These are phyloP conservation scores for Podiceps cristatus DNA, from an alignment of 2,113 vertebrate genomes.

Conservation along the genomic window DNA sequence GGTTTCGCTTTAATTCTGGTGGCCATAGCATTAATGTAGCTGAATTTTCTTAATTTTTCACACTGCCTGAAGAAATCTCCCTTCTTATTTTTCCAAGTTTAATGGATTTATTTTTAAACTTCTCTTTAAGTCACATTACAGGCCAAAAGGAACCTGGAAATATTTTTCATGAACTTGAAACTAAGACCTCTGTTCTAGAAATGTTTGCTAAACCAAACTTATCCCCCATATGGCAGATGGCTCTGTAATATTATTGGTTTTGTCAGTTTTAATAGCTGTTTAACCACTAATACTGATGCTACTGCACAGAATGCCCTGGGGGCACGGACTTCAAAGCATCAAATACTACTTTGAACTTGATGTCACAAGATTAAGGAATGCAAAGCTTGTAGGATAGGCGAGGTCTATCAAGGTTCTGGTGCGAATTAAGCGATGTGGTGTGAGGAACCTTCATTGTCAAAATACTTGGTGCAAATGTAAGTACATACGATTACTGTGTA, in stretches of 20 bases:
- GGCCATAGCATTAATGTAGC: background rate
- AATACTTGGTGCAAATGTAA: background rate
- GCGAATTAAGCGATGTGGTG: background rate
- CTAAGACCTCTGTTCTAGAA: background rate
- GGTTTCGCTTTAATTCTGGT: background rate
- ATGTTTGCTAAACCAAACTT: background rate
- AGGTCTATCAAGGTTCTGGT: background rate
- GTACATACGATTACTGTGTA: accelerated
- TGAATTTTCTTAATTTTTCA: background rate
- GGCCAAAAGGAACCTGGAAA: background rate
- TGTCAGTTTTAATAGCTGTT: background rate
- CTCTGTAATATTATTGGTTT: background rate
- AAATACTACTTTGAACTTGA: background rate
- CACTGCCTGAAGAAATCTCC: background rate
- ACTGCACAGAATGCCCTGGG: background rate
- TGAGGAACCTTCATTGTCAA: background rate
- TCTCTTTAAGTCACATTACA: background rate
- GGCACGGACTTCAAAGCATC: background rate
- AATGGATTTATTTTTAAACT: background rate
- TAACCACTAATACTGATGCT: background rate
- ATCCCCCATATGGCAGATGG: background rate
- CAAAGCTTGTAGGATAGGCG: background rate
- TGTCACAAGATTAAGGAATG: background rate
- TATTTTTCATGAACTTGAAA: background rate
- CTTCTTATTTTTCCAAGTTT: background rate